phyloP scores from a whole-genome alignment of 2,888 invertebrate species.

The Stegophylla sp. region DNA sequence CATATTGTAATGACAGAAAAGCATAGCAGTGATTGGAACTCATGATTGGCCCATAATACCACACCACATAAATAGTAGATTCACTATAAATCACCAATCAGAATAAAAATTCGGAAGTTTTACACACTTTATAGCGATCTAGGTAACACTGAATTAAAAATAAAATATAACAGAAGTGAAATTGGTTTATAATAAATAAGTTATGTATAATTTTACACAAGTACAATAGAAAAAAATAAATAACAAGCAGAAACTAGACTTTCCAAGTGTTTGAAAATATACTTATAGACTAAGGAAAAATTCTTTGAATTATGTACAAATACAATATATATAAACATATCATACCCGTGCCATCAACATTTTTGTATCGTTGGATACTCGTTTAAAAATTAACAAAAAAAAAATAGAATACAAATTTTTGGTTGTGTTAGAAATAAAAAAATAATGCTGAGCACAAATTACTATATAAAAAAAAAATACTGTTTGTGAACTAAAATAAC shows the following conservation, averaged over 20 bases:
- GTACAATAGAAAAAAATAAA: slow-evolving; percentile 55
- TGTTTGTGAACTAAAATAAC: slow-evolving; percentile 43
- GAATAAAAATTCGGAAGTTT: no score
- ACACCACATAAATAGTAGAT: no score
- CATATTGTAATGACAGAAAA: no score
- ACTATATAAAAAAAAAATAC: slow-evolving; percentile 53
- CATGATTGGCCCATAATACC: no score
- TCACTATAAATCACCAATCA: no score
- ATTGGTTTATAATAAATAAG: slow-evolving; percentile 54
- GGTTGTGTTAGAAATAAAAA: slow-evolving; percentile 29
- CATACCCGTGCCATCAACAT: slow-evolving; percentile 25
- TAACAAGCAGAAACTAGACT: slow-evolving; percentile 55
- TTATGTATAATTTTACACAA: slow-evolving; percentile 53
- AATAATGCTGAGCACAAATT: slow-evolving; percentile 43
- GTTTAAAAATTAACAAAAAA: slow-evolving; percentile 12
- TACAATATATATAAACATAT: slow-evolving; percentile 4
- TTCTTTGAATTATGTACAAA: slow-evolving; percentile 44
- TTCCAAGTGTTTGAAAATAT: slow-evolving; percentile 52
- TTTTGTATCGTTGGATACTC: background rate
- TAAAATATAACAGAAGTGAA: background rate
- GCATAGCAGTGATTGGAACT: no score
- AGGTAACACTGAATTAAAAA: background rate
- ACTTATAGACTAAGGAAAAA: slow-evolving; percentile 51
- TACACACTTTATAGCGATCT: no score
- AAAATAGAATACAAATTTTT: slow-evolving; percentile 5